These are phyloP conservation scores for Sussaba pulchella DNA, from an alignment of 2,888 invertebrate genomes.

Conservation along the genomic window DNA sequence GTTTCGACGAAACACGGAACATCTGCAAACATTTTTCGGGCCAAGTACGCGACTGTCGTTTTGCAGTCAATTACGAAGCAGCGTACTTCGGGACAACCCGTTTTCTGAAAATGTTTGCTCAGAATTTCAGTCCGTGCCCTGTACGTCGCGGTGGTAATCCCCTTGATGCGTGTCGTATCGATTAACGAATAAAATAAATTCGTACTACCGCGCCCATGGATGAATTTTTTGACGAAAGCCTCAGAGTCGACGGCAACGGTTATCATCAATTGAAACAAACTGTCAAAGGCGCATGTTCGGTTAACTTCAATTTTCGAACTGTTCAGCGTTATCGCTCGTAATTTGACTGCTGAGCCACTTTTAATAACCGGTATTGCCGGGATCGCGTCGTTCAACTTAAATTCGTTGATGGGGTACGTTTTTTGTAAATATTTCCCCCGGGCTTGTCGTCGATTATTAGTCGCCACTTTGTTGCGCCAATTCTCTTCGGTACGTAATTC, in stretches of 20 bases:
- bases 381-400: too few relatives aligned
- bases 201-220: neutral
- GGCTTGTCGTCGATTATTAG: slow-evolving; percentile 16
- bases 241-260: slow-evolving; percentile 27
- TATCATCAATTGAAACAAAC: slow-evolving; percentile 34
- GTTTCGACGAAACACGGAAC: too few relatives aligned
- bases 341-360: slow-evolving; percentile 28
- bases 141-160: slow-evolving; percentile 33
- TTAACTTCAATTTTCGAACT: slow-evolving; percentile 5
- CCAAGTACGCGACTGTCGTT: too few relatives aligned
- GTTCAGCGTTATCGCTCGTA: neutral
- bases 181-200: slow-evolving; percentile 19
- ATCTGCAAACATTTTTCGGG: too few relatives aligned
- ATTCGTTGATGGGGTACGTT: too few relatives aligned
- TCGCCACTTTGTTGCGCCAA: slow-evolving; percentile 28
- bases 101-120: too few relatives aligned
- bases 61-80: too few relatives aligned
- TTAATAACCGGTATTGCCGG: slow-evolving; percentile 33
- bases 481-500: slow-evolving; percentile 39
- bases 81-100: too few relatives aligned
- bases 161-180: slow-evolving; percentile 6
- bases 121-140: slow-evolving; percentile 18
- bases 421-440: slow-evolving; percentile 46
- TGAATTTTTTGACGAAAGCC: slow-evolving; percentile 9
- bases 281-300: slow-evolving; percentile 12